Evolutionary conservation across 2,888 invertebrate genomes (phyloP).

Genomic region (Urechis unicinctus): DNA sequence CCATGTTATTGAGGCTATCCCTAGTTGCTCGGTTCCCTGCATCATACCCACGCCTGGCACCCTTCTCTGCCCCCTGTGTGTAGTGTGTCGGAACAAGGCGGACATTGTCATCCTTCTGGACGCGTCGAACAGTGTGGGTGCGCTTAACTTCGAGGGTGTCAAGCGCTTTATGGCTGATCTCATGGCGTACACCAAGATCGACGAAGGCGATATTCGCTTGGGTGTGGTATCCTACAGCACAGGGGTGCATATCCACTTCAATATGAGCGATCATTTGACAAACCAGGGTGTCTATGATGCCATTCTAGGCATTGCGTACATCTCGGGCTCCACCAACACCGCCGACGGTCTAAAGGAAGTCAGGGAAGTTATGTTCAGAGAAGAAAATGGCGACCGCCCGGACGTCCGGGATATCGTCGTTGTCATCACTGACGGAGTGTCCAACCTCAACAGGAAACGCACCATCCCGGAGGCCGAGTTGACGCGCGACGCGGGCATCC

Average conservation of each 20-base stretch:
- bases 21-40: too few species aligned
- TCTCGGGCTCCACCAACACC: constrained; percentile 9
- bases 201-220: constrained; percentile 14
- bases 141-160: constrained; percentile 11
- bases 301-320: constrained; percentile 7
- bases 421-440: constrained; percentile 27
- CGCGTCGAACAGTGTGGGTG: constrained; percentile 14
- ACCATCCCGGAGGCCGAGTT: constrained; percentile 22
- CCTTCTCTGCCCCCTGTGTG: too few species aligned
- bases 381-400: constrained; percentile 18
- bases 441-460: constrained; percentile 12
- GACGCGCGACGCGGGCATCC: constrained; percentile 18
- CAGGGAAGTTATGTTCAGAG: constrained; percentile 15
- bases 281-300: constrained; percentile 4
- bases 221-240: constrained; percentile 16
- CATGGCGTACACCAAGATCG: constrained; percentile 13
- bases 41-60: too few species aligned
- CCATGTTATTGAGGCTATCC: too few species aligned
- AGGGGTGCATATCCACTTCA: constrained; percentile 6
- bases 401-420: constrained; percentile 26
- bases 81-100: too few species aligned
- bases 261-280: constrained; percentile 9
- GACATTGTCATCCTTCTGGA: constrained; percentile 20
- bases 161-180: constrained; percentile 13
- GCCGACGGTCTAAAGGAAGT: constrained; percentile 9